Conservation (phyloP, 2,888 invertebrate species). For the Drosophila cognata region DNA sequence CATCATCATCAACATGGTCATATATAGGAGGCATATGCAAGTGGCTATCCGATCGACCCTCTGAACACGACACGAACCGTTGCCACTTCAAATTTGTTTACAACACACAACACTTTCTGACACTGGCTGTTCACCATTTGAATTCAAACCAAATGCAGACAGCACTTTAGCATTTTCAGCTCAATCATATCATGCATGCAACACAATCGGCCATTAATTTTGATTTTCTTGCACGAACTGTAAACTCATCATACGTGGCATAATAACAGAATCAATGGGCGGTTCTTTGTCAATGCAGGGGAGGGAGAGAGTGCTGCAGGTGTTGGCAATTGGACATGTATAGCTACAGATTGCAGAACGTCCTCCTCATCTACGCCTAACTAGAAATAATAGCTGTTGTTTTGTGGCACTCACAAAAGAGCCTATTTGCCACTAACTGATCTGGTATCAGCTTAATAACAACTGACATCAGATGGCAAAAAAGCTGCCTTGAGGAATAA, state of each 20-base stretch:
- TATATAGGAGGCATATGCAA: conserved; percentile 28
- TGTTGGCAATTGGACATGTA: conserved; percentile 42
- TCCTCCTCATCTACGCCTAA: neutral
- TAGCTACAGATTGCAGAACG: conserved; percentile 25
- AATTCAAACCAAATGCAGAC: conserved; percentile 4
- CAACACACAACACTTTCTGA: conserved; percentile 59
- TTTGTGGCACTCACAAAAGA: neutral
- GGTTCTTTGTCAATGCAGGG: conserved; percentile 25
- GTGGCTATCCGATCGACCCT: conserved; percentile 24
- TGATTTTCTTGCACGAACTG: conserved; percentile 58
- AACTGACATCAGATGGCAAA: neutral
- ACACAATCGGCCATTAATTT: conserved; percentile 69
- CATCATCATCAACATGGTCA: conserved; percentile 11
- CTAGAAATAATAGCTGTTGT: conserved; percentile 8
- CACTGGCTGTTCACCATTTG: conserved; percentile 43
- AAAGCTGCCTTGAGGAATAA: neutral
- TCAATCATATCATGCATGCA: conserved; percentile 55
- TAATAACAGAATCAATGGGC: conserved; percentile 71
- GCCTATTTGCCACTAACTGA: neutral
- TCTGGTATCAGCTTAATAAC: neutral
- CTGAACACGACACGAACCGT: conserved; percentile 34
- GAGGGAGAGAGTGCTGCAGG: conserved; percentile 35
- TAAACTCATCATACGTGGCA: conserved; percentile 63
- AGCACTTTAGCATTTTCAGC: conserved; percentile 47
- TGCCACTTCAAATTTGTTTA: conserved; percentile 74